Base-by-base conservation (phyloP, 2,888 invertebrate species). In the Eilema griseolum region DNA sequence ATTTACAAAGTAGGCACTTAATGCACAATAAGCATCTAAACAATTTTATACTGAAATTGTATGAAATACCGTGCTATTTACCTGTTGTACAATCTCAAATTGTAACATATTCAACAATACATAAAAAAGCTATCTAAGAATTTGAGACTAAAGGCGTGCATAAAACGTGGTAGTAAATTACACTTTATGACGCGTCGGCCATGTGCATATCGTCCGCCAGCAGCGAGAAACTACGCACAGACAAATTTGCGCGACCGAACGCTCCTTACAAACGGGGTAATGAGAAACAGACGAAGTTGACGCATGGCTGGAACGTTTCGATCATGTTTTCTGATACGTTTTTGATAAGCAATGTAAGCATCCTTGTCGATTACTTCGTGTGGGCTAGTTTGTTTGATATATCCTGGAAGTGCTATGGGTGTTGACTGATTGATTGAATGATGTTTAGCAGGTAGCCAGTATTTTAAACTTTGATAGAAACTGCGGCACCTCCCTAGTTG, bases 141-240 rank as follows among this genome's bases (percentile, higher is more conserved):
- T 76, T 74, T 68, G 67, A 74, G 69, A 75, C 73, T 75, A 75
- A 77, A 85, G 83, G 71, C 72, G 80, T 76, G 79, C 80, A 81
- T 81, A 79, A 85, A 85, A 80, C 82, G 81, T 77, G 83, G 87
- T 82, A 84, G 89, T 92, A 92, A 92, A 93, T 93, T 89, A 89
- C 83, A 85, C 90, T 93, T 92, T 93, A 94, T 93, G 92, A 93
- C 89, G 88, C 83, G 80, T 84, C 71, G 84, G 94, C 93, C 94
- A 94, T 93, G 92, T 94, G 94, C 82, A 73, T 76, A 81, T 73
- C 85, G 89, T 93, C 91, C 83, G 86, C 93, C 92, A 85, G 76
- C 89, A 79, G 67, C 79, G 81, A 79, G 77, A 78, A 81, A 74
- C 74, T 71, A 61, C 37, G 57, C 61, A 61, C 81, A 83, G 79